phyloP scores from a whole-genome alignment of 2,797 vertebrate species.

The Steatocranus sp. region DNA sequence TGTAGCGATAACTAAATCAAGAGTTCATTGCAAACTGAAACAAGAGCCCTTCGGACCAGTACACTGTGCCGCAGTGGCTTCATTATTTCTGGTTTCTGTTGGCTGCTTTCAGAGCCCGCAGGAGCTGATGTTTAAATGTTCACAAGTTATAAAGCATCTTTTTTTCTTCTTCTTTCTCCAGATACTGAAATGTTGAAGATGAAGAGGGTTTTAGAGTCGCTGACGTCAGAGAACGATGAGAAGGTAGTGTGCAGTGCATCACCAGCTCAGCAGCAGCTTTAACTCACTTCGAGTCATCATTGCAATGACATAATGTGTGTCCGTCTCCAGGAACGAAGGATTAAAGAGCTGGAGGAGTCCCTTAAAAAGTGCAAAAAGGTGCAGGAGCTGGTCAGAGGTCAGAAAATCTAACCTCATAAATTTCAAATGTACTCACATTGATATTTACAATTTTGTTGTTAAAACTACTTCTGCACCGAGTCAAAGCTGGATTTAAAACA shows the following conservation, averaged over 20 bases:
- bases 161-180: constrained; percentile 39
- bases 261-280: not conserved
- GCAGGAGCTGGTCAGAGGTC: constrained; percentile 85
- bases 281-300: not conserved
- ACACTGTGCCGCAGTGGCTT: not conserved
- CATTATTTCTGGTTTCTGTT: not conserved
- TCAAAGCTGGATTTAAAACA: not conserved
- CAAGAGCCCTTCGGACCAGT: not conserved
- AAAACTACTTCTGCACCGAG: not conserved
- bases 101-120: not conserved
- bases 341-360: constrained; percentile 87
- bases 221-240: constrained; percentile 86
- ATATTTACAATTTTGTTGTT: not conserved
- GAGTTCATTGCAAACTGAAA: not conserved
- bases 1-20: not conserved
- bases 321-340: constrained; percentile 81
- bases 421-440: not conserved
- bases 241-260: constrained; percentile 77
- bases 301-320: not conserved
- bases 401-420: not conserved
- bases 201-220: constrained; percentile 84
- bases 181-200: constrained; percentile 88
- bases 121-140: not conserved
- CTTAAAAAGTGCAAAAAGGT: constrained; percentile 83
- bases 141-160: not conserved